phyloP scores from a whole-genome alignment of 2,113 vertebrate genomes.

The Cheirogaleus medius region DNA sequence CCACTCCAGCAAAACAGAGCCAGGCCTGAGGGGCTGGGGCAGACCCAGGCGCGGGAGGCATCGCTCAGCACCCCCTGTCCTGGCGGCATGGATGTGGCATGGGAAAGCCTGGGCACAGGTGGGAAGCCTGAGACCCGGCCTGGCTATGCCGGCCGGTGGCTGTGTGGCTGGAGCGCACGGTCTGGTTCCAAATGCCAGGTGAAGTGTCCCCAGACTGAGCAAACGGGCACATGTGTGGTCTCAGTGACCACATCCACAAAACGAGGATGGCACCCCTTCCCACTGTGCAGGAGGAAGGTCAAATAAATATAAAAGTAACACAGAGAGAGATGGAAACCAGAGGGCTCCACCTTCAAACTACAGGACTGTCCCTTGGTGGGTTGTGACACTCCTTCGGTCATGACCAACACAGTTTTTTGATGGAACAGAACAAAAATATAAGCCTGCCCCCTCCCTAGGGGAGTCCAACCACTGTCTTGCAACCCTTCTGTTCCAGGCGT shows the following conservation, averaged over 20 bases:
- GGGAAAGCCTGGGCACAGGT: not conserved
- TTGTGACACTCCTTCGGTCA: not conserved
- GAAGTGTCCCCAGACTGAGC: not conserved
- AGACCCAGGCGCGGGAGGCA: not conserved
- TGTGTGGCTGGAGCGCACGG: not conserved
- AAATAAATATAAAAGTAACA: accelerated
- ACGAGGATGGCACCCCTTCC: not conserved
- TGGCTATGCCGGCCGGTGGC: not conserved
- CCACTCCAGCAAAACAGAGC: not conserved
- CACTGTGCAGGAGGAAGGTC: not conserved
- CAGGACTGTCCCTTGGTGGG: not conserved
- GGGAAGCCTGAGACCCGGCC: not conserved
- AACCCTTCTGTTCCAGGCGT: not conserved
- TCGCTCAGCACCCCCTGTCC: accelerated
- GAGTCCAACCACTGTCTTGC: not conserved
- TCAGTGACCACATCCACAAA: not conserved
- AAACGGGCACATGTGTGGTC: not conserved
- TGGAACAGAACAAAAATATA: not conserved
- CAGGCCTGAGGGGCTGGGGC: not conserved
- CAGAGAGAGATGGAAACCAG: not conserved
- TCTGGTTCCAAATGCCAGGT: not conserved
- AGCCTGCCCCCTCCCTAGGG: not conserved
- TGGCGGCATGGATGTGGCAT: accelerated
- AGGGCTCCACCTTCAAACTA: not conserved
- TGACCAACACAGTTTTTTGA: not conserved